A percentile compares a stretch with the other conserved stretches of the same genome.
Conservation (phyloP, 1,140 invertebrate species). For the Drosophila bocki region DNA sequence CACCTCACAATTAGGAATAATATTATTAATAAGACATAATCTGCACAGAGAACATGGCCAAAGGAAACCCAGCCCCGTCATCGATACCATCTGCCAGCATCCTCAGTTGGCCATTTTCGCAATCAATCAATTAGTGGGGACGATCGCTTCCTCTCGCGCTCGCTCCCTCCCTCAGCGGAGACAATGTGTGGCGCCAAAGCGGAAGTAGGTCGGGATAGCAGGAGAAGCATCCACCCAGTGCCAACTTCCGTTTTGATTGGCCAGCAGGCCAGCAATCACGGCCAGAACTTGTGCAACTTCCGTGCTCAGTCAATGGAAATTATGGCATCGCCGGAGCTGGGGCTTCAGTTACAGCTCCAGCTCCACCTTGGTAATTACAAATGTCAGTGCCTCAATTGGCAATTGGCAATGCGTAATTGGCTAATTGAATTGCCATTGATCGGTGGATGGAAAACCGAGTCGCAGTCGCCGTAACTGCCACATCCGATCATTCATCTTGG, state of each 20-base stretch:
- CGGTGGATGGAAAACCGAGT: neutral
- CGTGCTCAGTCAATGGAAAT: slow-evolving; percentile 47
- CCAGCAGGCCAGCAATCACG: slow-evolving; percentile 27
- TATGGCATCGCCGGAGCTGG: slow-evolving; percentile 37
- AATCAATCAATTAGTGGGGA: slow-evolving; percentile 52
- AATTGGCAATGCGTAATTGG: slow-evolving; percentile 75
- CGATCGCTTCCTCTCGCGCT: slow-evolving; percentile 22
- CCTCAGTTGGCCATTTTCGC: slow-evolving; percentile 25
- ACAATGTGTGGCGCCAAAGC: slow-evolving; percentile 45
- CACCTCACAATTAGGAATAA: slow-evolving; percentile 1
- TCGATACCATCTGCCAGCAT: slow-evolving; percentile 19
- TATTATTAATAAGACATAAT: slow-evolving; percentile 6
- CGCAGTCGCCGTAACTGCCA: slow-evolving; percentile 7
- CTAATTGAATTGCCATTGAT: slow-evolving; percentile 61
- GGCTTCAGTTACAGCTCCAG: neutral
- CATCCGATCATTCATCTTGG: slow-evolving; percentile 36
- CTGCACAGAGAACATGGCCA: neutral
- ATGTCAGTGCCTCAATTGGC: slow-evolving; percentile 61
- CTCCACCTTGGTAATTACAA: slow-evolving; percentile 56
- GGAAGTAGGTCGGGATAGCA: slow-evolving; percentile 24
- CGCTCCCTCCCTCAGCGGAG: neutral
- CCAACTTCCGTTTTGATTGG: slow-evolving; percentile 49
- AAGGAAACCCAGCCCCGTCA: slow-evolving; percentile 17
- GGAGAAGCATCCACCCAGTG: slow-evolving; percentile 22
- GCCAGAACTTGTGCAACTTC: slow-evolving; percentile 53